Conservation (phyloP, 2,113 vertebrate species). For the Corythoichthys haematopterus region DNA sequence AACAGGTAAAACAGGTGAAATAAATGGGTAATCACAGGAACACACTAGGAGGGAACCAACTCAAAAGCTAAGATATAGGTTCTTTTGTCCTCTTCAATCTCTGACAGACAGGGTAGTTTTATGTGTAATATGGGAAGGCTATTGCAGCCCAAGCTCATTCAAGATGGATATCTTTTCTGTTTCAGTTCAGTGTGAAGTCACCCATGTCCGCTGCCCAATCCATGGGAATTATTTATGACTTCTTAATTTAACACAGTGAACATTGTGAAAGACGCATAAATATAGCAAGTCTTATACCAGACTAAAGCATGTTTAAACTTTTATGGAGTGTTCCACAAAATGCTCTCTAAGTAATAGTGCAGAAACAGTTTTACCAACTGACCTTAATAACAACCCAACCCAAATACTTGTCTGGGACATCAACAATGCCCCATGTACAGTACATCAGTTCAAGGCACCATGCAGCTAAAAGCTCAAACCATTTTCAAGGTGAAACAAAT, state of each 20-base stretch:
- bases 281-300: not conserved
- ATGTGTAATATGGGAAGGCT: not conserved
- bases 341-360: not conserved
- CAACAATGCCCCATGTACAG: not conserved
- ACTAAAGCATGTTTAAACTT: not conserved
- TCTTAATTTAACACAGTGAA: not conserved
- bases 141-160: not conserved
- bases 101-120: not conserved
- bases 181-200: slow-evolving; percentile 1
- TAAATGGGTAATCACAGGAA: too few species aligned
- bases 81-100: not conserved
- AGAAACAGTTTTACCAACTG: not conserved
- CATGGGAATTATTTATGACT: slow-evolving; percentile 1
- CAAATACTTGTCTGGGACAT: slow-evolving; percentile 3
- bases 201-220: not conserved
- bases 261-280: slow-evolving; percentile 2
- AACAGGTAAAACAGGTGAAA: too few species aligned
- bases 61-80: not conserved
- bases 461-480: not conserved
- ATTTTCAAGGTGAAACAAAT: not conserved
- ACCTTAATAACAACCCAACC: not conserved
- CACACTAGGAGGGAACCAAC: too few species aligned
- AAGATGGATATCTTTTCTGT: not conserved
- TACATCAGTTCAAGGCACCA: not conserved
- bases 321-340: not conserved